These are phyloP conservation scores for Pseudois nayaur DNA, from an alignment of 2,113 vertebrate species.

Conservation along the genomic window DNA sequence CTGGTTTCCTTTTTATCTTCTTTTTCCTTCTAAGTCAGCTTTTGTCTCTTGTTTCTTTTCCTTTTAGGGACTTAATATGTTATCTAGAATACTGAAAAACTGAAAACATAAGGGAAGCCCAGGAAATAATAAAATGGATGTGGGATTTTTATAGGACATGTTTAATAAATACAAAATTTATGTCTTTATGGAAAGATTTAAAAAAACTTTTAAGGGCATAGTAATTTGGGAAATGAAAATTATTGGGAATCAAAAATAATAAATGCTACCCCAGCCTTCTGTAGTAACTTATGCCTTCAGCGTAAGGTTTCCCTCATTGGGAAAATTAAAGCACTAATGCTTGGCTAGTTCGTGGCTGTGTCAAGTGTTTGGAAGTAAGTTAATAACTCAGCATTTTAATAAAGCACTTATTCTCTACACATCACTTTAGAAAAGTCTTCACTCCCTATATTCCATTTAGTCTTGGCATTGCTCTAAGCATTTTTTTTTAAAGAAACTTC, in stretches of 20 bases:
- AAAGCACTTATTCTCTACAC: constrained; percentile 11
- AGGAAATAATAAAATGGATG: not conserved
- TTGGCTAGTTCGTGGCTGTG: not conserved
- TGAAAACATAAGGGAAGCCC: not conserved
- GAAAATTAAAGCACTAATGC: not conserved
- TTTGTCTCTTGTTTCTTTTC: not conserved
- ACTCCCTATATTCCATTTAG: not conserved
- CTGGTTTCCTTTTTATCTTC: not conserved
- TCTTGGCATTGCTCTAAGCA: constrained; percentile 15
- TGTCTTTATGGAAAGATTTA: not conserved
- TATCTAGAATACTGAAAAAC: not conserved
- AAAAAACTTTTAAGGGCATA: not conserved
- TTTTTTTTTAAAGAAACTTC: not conserved
- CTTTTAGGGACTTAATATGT: not conserved
- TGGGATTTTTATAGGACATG: not conserved
- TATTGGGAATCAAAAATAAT: not conserved
- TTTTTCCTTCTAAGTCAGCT: not conserved
- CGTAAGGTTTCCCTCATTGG: not conserved
- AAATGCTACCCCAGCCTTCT: not conserved
- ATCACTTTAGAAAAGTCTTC: not conserved
- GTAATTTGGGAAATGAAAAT: constrained; percentile 12
- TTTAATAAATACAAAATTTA: constrained; percentile 8
- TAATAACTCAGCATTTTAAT: constrained; percentile 15
- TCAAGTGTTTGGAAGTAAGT: not conserved
- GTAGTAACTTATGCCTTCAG: constrained; percentile 16